Conservation (phyloP, 2,888 invertebrate genomes). For the Pseudoips prasinana region DNA sequence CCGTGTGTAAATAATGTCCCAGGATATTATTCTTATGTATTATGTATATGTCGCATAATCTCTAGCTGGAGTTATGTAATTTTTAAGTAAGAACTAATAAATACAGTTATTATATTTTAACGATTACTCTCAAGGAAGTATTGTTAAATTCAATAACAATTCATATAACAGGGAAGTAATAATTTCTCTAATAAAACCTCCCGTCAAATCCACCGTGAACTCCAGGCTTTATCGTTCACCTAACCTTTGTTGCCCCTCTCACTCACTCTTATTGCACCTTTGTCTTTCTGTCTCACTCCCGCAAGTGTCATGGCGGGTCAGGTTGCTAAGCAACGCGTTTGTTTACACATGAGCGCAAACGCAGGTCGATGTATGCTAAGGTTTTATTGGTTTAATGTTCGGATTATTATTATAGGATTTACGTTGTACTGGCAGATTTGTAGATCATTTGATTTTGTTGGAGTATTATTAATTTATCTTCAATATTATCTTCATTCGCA, state of each 20-base stretch:
- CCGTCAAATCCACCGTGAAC: slow-evolving; percentile 50
- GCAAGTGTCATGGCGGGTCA: slow-evolving; percentile 18
- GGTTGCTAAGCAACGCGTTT: slow-evolving; percentile 48
- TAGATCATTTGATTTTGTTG: no score
- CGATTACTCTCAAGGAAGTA: no score
- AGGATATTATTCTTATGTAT: no score
- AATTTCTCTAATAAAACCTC: slow-evolving; percentile 60
- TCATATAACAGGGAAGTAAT: slow-evolving; percentile 50
- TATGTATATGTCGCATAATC: no score
- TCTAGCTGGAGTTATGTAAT: no score
- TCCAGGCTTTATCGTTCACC: slow-evolving; percentile 66
- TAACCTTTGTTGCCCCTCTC: slow-evolving; percentile 36
- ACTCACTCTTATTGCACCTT: slow-evolving; percentile 13
- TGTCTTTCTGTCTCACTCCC: slow-evolving; percentile 23
- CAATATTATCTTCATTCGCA: no score
- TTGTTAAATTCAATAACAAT: slow-evolving; percentile 18
- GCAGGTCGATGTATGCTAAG: slow-evolving; percentile 39
- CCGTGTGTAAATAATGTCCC: no score
- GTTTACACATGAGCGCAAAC: slow-evolving; percentile 47
- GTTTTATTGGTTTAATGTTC: slow-evolving; percentile 28
- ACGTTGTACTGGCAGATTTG: no score
- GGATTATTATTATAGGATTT: slow-evolving; percentile 13
- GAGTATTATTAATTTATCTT: no score
- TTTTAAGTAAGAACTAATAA: no score
- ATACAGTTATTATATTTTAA: no score